A percentile compares a stretch with the other conserved stretches of the same genome.
phyloP scores from a whole-genome alignment of 2,888 invertebrate species.

The Drosophila anomalata region DNA sequence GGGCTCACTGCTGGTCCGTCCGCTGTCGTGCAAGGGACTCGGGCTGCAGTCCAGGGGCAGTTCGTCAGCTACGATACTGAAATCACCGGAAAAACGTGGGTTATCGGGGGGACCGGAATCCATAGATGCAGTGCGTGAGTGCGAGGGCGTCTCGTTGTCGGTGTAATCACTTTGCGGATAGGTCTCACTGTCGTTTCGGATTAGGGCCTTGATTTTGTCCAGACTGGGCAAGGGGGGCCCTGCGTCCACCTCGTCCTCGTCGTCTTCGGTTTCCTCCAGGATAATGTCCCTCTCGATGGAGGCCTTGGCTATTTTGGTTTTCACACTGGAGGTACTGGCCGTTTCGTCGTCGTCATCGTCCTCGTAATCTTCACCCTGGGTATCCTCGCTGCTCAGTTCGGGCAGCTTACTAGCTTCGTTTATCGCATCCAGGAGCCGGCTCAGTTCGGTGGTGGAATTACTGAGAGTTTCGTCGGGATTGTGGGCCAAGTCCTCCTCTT shows the following conservation, averaged over 20 bases:
- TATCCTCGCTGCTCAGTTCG: conserved; percentile 51
- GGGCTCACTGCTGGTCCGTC: conserved; percentile 59
- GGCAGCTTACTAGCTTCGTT: conserved; percentile 52
- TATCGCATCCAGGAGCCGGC: conserved; percentile 55
- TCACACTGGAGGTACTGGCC: conserved; percentile 65
- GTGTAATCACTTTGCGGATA: conserved; percentile 74
- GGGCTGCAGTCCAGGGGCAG: conserved; percentile 65
- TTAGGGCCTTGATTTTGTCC: conserved; percentile 65
- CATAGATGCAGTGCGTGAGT: conserved; percentile 69
- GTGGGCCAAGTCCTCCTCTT: conserved; percentile 59
- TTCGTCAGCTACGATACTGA: conserved; percentile 77
- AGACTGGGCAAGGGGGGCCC: conserved; percentile 31
- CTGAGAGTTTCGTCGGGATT: conserved; percentile 38
- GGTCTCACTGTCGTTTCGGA: conserved; percentile 69
- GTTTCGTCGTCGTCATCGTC: conserved; percentile 65
- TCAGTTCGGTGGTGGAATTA: conserved; percentile 52
- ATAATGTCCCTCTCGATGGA: conserved; percentile 69
- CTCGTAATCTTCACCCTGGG: conserved; percentile 33
- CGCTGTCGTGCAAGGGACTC: conserved; percentile 66
- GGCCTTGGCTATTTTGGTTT: conserved; percentile 70
- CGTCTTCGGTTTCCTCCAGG: conserved; percentile 43
- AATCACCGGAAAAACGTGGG: conserved; percentile 59
- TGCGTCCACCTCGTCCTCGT: conserved; percentile 20
- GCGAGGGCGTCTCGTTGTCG: conserved; percentile 61
- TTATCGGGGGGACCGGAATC: conserved; percentile 50